Evolutionary conservation across 2,888 invertebrate genomes (phyloP), one percentile per base, ranked within the genome.

Genomic region (Malacosoma neustria): DNA sequence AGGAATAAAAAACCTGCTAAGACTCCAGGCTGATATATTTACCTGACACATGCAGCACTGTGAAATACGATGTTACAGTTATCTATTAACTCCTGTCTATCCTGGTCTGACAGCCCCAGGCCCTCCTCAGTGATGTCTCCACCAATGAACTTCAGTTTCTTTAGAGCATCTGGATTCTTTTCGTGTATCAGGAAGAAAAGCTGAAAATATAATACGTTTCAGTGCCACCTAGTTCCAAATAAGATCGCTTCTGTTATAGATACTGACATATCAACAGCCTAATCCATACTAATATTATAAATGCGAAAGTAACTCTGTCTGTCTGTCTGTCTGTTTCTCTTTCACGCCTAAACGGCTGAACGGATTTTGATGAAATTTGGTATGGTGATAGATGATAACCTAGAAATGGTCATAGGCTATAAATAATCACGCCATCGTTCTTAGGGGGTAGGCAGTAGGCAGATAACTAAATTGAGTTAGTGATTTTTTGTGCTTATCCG

Each of bases 11-110:
- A n/a, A n/a, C n/a, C n/a, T n/a, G n/a, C n/a, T n/a, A n/a, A n/a
- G n/a, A n/a, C n/a, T n/a, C n/a, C n/a, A n/a, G n/a, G n/a, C n/a
- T 12, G 11, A 30, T 13, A 6, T 11, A 13, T 34, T 32, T 48
- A 85, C 71, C 91, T 89, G 31, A 96, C 93, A 52, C 95, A 95
- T 4, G 96, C 96, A 1, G 96, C 96, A 61, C 93, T 93, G 63
- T 96, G 95, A 62, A 96, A 93, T 1, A 96, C 87, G 7, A 95
- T 87, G 36, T 92, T 87, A 33, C 93, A 90, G 35, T 90, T 87
- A 29, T 87, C 72, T 41, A 86, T 79, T 11, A 94, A 61, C 35
- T 87, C 77, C 34, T 80, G 68, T 33, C 87, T 87, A 49, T 91
- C 90, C 14, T 87, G 81, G 13, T 85, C 64, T 22, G 87, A 87